Conservation (phyloP, 2,113 vertebrate genomes). For the Callopanchax toddi region DNA sequence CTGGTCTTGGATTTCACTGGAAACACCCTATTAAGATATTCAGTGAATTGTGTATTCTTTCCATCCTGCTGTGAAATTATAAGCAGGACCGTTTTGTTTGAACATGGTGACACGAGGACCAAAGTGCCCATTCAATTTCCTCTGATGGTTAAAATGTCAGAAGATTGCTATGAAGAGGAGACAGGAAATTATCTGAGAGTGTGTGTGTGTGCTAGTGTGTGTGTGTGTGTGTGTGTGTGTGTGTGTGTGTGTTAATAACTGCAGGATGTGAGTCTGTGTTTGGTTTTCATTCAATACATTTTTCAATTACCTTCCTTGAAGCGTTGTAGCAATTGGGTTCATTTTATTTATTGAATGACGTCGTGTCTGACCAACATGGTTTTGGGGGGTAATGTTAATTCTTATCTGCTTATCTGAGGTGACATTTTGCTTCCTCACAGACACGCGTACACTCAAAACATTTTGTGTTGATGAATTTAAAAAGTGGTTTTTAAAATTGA, state of each 20-base stretch:
- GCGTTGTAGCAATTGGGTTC: background rate
- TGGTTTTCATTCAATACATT: constrained; percentile 37
- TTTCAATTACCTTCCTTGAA: constrained; percentile 21
- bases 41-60: background rate
- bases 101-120: constrained; percentile 13
- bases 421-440: background rate
- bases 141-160: constrained; percentile 30
- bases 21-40: background rate
- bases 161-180: constrained; percentile 21
- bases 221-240: constrained; percentile 11
- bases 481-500: too few relatives aligned
- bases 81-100: constrained; percentile 24
- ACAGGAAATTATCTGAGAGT: constrained; percentile 43
- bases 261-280: constrained; percentile 10
- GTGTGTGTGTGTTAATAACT: constrained; percentile 27
- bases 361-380: background rate
- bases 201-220: background rate
- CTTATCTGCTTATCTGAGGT: background rate
- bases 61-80: constrained; percentile 46
- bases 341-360: constrained; percentile 11
- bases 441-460: background rate
- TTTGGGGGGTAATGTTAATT: background rate
- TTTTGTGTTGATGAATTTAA: background rate
- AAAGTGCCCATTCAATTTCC: constrained; percentile 53
- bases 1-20: background rate